Evolutionary conservation across 1,140 invertebrate species (phyloP).

Genomic region (Trachymyrmex septentrionalis): DNA sequence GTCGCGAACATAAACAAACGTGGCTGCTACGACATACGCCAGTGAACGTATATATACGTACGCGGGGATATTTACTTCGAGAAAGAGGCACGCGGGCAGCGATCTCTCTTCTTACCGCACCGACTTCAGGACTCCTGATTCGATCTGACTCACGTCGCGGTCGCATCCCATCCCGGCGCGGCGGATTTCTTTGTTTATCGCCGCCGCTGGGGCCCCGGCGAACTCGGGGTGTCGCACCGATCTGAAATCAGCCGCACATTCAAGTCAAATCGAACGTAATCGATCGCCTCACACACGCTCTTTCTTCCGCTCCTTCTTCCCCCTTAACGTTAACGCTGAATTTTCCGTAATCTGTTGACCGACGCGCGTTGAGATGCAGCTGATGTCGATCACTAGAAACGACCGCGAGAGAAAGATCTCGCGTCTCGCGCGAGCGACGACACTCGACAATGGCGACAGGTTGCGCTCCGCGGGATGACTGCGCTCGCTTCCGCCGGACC

Average conservation of each 20-base stretch:
- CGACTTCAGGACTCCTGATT: not conserved
- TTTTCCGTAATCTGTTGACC: not conserved
- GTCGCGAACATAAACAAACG: conserved; percentile 16
- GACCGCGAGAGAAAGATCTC: not conserved
- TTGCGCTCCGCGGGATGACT: conserved; percentile 81
- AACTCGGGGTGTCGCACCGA: not conserved
- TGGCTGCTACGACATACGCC: not conserved
- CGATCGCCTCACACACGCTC: not conserved
- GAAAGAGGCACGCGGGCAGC: not conserved
- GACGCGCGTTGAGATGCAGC: not conserved
- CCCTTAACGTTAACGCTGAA: too few species aligned
- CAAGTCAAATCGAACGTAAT: conserved; percentile 17
- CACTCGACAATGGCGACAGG: conserved; percentile 62
- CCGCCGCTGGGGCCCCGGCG: not conserved
- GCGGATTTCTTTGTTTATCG: conserved; percentile 27
- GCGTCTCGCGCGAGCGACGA: not conserved
- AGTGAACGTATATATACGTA: conserved; percentile 53
- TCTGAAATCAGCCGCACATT: not conserved
- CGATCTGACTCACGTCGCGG: not conserved
- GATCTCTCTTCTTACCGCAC: not conserved
- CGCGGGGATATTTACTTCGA: not conserved
- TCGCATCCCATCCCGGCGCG: not conserved
- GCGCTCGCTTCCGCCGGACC: conserved; percentile 66
- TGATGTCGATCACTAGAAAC: not conserved
- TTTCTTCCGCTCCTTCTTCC: not conserved